Evolutionary conservation across 2,888 invertebrate genomes (phyloP).

Genomic region (Pherbina coryleti): DNA sequence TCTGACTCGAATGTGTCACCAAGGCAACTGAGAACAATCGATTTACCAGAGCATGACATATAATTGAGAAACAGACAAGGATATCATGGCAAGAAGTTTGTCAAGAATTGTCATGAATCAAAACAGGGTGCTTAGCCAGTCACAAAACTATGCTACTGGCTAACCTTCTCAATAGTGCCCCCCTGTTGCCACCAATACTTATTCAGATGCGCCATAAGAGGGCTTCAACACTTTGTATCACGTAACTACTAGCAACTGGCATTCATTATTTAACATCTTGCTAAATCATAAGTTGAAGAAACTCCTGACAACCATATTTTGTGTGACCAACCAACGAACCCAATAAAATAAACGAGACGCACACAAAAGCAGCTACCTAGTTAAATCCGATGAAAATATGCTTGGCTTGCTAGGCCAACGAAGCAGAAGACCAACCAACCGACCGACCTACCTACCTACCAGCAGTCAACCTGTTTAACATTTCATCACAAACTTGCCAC

Average conservation of each 20-base stretch:
- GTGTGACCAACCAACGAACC: background rate
- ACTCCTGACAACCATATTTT: background rate
- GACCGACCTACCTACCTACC: slow-evolving; percentile 19
- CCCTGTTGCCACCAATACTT: background rate
- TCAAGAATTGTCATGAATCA: background rate
- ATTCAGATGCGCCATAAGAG: background rate
- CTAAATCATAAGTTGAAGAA: background rate
- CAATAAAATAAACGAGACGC: background rate
- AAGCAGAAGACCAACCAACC: slow-evolving; percentile 42
- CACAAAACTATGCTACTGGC: too few relatives aligned
- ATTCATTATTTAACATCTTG: slow-evolving; percentile 20
- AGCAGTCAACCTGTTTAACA: background rate
- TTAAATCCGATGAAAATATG: slow-evolving; percentile 37
- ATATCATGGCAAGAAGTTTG: background rate
- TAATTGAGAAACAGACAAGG: slow-evolving; percentile 9
- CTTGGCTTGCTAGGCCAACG: slow-evolving; percentile 48
- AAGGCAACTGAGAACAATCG: slow-evolving; percentile 39
- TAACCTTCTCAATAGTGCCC: too few relatives aligned
- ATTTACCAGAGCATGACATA: slow-evolving; percentile 32
- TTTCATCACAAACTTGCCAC: background rate
- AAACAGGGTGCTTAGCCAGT: background rate
- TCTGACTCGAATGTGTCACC: slow-evolving; percentile 40
- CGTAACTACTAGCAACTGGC: slow-evolving; percentile 21
- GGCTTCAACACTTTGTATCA: background rate
- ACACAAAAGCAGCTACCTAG: background rate